Evolutionary conservation across 2,888 invertebrate genomes (phyloP).

Genomic region (Falcaria lacertinaria): DNA sequence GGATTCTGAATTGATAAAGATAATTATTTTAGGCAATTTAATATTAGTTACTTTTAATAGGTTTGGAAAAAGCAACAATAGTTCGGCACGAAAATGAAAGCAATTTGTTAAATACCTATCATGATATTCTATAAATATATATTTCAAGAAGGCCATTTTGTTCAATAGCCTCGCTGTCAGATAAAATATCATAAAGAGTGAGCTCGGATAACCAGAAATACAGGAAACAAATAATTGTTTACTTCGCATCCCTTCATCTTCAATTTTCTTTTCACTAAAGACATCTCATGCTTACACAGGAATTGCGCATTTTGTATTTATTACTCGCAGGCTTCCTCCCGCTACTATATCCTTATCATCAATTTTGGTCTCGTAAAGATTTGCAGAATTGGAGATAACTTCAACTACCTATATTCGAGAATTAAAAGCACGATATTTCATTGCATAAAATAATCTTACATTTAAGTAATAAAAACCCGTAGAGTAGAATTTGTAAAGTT

Average conservation of each 20-base stretch:
- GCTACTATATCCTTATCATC: no score
- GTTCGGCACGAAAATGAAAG: background rate
- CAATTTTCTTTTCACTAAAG: constrained; percentile 21
- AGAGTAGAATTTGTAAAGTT: no score
- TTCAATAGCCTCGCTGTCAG: constrained; percentile 5
- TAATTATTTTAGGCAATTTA: no score
- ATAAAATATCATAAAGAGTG: constrained; percentile 11
- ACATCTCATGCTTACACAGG: constrained; percentile 14
- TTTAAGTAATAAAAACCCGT: no score
- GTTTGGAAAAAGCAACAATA: no score
- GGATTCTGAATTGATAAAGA: no score
- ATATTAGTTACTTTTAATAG: no score
- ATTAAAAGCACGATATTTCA: no score
- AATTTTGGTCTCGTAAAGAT: no score
- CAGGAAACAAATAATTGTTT: constrained; percentile 28
- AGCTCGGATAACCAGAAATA: constrained; percentile 18
- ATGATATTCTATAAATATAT: background rate
- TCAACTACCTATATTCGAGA: no score
- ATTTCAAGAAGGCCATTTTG: constrained; percentile 5
- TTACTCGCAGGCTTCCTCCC: background rate
- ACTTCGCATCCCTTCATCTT: constrained; percentile 27
- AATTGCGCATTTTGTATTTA: background rate
- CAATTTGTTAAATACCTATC: background rate
- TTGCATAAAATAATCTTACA: no score
- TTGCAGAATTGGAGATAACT: no score